Conservation (phyloP, 2,888 invertebrate genomes). For the Diogma glabrata region DNA sequence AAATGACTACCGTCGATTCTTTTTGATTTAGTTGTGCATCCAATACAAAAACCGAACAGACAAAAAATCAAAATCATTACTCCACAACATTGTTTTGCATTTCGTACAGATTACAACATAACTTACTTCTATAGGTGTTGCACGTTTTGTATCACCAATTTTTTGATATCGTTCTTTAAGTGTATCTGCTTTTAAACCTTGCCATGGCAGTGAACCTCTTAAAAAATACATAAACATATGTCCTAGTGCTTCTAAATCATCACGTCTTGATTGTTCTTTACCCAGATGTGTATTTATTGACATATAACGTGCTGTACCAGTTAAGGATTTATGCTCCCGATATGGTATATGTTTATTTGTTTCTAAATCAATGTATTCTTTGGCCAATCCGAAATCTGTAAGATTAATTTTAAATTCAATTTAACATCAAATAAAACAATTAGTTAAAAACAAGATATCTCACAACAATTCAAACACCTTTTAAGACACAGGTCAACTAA, state of each 20-base stretch:
- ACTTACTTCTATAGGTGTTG: slow-evolving; percentile 89
- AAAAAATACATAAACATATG: slow-evolving; percentile 99
- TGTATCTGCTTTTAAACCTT: slow-evolving; percentile 99
- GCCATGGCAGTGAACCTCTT: slow-evolving; percentile 98
- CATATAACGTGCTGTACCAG: slow-evolving; percentile 99
- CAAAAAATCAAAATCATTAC: too few species aligned
- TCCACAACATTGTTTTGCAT: too few species aligned
- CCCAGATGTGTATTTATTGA: slow-evolving; percentile 99
- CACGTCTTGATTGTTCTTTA: slow-evolving; percentile 98
- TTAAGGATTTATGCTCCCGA: slow-evolving; percentile 99
- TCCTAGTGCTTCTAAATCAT: slow-evolving; percentile 98
- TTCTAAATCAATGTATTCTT: slow-evolving; percentile 99
- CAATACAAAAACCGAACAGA: neutral
- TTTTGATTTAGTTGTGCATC: neutral
- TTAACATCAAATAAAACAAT: slow-evolving; percentile 11
- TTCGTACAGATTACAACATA: neutral
- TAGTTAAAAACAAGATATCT: slow-evolving; percentile 10
- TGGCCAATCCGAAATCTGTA: slow-evolving; percentile 98
- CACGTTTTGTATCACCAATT: slow-evolving; percentile 99
- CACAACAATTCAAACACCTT: slow-evolving; percentile 1
- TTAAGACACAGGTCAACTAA: too few species aligned
- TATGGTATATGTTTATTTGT: slow-evolving; percentile 99
- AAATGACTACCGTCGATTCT: slow-evolving; percentile 8
- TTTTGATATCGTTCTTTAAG: slow-evolving; percentile 99
- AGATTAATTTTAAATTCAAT: slow-evolving; percentile 21